Evolutionary conservation across 2,797 vertebrate species (phyloP).

Genomic region (Hippocampus kuda): DNA sequence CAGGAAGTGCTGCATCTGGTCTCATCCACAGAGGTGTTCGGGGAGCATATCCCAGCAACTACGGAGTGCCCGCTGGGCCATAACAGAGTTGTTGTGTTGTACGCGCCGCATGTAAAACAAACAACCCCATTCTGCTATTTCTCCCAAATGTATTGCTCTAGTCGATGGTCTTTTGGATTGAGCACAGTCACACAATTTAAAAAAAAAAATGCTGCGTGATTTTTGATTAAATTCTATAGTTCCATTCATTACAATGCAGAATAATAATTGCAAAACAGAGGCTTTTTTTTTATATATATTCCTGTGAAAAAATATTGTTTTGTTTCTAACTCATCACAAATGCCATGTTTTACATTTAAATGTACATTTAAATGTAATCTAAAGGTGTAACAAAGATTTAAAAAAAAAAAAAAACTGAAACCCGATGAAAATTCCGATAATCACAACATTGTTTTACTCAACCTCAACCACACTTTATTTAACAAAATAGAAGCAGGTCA

Average conservation of each 20-base stretch:
- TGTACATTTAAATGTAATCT: not conserved
- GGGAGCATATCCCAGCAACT: conserved; percentile 22
- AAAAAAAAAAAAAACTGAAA: conserved; percentile 3
- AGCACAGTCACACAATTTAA: too few species aligned
- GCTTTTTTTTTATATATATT: too few species aligned
- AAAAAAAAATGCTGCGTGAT: not conserved
- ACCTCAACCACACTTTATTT: conserved; percentile 75
- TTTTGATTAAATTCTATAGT: not conserved
- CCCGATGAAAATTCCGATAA: conserved; percentile 26
- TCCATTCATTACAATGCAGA: too few species aligned
- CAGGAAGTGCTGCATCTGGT: conserved; percentile 49
- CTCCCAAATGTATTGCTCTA: conserved; percentile 33
- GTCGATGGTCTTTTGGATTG: conserved; percentile 25
- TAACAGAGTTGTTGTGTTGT: conserved; percentile 34
- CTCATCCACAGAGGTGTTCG: conserved; percentile 22
- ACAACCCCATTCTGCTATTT: conserved; percentile 20
- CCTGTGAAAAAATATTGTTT: not conserved
- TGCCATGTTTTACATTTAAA: not conserved
- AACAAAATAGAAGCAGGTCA: conserved; percentile 76
- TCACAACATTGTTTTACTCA: conserved; percentile 51
- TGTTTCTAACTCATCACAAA: not conserved
- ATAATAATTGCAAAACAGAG: too few species aligned
- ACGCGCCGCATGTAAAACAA: conserved; percentile 49
- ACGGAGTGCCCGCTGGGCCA: conserved; percentile 44
- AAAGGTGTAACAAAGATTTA: not conserved